Evolutionary conservation across 2,888 invertebrate species (phyloP).

Genomic region (Tetropium fuscum): DNA sequence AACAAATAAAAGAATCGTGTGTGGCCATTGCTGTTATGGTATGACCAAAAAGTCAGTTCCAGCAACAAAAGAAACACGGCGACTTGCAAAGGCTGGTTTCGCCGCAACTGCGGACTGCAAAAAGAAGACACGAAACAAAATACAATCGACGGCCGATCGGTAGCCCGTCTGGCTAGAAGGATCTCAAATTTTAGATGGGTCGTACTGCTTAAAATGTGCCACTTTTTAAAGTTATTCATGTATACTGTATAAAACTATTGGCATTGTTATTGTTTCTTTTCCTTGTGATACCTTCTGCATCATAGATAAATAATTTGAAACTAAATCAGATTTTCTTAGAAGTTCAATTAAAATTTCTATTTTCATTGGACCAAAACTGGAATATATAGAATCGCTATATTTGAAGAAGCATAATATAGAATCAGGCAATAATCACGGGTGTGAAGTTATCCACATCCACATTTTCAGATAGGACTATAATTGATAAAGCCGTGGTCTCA

Average conservation of each 20-base stretch:
- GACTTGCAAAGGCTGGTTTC: conserved; percentile 16
- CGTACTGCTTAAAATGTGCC: not conserved
- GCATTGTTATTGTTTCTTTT: too few relatives aligned
- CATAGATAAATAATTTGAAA: too few relatives aligned
- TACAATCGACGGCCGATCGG: conserved; percentile 24
- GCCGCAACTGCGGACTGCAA: conserved; percentile 20
- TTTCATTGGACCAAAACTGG: too few relatives aligned
- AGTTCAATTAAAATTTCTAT: too few relatives aligned
- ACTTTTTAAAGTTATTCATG: not conserved
- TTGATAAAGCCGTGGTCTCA: too few relatives aligned
- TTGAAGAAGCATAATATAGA: too few relatives aligned
- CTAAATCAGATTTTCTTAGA: too few relatives aligned
- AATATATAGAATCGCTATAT: too few relatives aligned
- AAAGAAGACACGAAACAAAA: conserved; percentile 16
- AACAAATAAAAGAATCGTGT: conserved; percentile 21
- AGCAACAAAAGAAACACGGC: conserved; percentile 27
- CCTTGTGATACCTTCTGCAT: too few relatives aligned
- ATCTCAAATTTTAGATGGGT: conserved; percentile 14
- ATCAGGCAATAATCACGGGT: too few relatives aligned
- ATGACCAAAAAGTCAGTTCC: conserved; percentile 19
- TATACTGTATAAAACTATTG: not conserved
- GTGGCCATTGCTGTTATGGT: conserved; percentile 23
- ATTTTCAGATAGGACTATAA: too few relatives aligned
- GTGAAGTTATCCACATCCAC: too few relatives aligned
- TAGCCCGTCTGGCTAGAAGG: conserved; percentile 9